These are phyloP conservation scores for Threskiornis aethiopicus DNA, from an alignment of 2,797 vertebrate species.

Conservation along the genomic window DNA sequence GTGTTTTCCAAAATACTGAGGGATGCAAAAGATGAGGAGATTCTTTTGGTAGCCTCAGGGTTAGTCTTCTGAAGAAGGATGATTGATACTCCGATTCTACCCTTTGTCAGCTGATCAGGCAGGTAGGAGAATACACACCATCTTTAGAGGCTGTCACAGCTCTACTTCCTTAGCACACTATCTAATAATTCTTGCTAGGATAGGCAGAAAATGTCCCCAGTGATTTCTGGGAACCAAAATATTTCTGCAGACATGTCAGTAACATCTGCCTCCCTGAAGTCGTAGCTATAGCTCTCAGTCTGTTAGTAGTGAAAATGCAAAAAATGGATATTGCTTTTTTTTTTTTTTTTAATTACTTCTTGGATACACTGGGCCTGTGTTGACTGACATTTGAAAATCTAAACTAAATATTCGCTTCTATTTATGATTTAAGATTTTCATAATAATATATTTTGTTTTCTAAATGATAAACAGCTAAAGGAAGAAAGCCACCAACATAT, in stretches of 20 bases:
- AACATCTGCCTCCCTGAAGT: not conserved
- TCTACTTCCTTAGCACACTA: fast-evolving
- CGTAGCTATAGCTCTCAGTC: not conserved
- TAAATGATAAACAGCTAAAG: not conserved
- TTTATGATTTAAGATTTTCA: not conserved
- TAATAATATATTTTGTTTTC: not conserved
- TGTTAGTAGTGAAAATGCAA: not conserved
- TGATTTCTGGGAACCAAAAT: not conserved
- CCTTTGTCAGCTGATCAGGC: not conserved
- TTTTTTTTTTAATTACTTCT: not conserved
- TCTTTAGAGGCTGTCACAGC: not conserved
- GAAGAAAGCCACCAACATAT: not conserved
- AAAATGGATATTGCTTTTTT: fast-evolving
- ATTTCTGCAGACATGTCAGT: not conserved
- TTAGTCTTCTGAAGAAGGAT: not conserved
- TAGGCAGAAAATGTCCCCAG: not conserved
- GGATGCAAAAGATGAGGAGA: not conserved
- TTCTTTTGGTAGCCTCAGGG: not conserved
- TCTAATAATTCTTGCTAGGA: not conserved
- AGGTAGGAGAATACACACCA: not conserved
- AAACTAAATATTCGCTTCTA: not conserved
- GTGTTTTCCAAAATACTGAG: not conserved
- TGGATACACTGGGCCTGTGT: not conserved
- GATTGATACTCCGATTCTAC: not conserved
- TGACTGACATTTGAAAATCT: not conserved